Evolutionary conservation across 2,888 invertebrate genomes (phyloP).

Genomic region (Gryllus longicercus): DNA sequence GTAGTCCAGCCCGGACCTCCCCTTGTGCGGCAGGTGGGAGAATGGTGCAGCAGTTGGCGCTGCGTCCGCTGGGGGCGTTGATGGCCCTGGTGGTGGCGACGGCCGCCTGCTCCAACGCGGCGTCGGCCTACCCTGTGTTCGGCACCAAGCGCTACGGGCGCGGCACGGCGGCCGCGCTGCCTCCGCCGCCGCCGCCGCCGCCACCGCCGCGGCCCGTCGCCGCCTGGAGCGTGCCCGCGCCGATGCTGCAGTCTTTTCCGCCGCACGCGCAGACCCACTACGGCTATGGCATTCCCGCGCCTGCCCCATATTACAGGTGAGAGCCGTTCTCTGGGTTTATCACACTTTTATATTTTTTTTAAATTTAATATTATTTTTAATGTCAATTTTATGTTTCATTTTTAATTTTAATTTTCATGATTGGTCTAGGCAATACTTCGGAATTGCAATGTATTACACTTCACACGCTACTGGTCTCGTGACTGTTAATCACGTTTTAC

Average conservation of each 20-base stretch:
- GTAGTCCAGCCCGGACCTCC: too few species aligned
- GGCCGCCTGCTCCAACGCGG: slow-evolving; percentile 42
- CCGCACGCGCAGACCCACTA: slow-evolving; percentile 29
- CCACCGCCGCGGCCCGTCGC: not conserved
- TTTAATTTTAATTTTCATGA: too few species aligned
- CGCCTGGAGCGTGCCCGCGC: slow-evolving; percentile 29
- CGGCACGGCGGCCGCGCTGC: slow-evolving; percentile 39
- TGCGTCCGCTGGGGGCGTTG: not conserved
- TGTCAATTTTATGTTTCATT: too few species aligned
- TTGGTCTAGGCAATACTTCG: too few species aligned
- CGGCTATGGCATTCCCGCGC: not conserved
- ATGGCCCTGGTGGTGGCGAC: not conserved
- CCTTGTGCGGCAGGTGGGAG: too few species aligned
- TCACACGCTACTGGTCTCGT: too few species aligned
- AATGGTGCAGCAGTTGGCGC: too few species aligned
- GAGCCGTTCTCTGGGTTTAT: not conserved
- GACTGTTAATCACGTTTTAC: too few species aligned
- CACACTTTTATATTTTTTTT: too few species aligned
- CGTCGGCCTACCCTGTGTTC: slow-evolving; percentile 45
- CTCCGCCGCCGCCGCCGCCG: not conserved
- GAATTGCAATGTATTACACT: too few species aligned
- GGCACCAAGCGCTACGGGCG: slow-evolving; percentile 49
- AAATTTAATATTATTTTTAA: too few species aligned
- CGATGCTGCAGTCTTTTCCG: slow-evolving; percentile 29
- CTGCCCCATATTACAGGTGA: not conserved